Evolutionary conservation across 2,797 vertebrate species (phyloP).

Genomic region (Eulemur mongoz): DNA sequence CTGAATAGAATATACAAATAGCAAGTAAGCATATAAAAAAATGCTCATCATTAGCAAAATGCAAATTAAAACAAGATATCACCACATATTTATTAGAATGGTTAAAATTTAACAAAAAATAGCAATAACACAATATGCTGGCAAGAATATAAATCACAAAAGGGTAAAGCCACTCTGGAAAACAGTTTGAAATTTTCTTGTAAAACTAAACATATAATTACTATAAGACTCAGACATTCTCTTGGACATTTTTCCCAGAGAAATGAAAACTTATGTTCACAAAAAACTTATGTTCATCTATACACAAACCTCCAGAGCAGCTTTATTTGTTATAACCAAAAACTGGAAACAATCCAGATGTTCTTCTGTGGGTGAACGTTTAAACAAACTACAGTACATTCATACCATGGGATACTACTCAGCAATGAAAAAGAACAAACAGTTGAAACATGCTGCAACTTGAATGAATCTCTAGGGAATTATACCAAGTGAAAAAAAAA

Average conservation of each 20-base stretch:
- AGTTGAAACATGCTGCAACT: not conserved
- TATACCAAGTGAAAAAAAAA: not conserved
- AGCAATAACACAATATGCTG: not conserved
- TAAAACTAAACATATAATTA: constrained; percentile 8
- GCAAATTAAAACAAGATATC: not conserved
- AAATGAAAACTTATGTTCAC: not conserved
- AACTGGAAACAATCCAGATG: not conserved
- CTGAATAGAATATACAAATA: not conserved
- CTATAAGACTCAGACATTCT: not conserved
- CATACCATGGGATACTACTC: not conserved
- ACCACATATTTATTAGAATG: not conserved
- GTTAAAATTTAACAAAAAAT: not conserved
- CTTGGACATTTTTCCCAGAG: not conserved
- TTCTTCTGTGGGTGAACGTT: not conserved
- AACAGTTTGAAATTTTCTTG: not conserved
- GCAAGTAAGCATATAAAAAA: not conserved
- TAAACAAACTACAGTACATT: not conserved
- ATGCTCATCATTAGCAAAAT: not conserved
- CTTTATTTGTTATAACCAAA: not conserved
- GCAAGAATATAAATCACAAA: not conserved
- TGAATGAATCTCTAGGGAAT: not conserved
- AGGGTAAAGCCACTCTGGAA: not conserved
- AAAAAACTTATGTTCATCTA: not conserved
- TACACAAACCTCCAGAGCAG: not conserved
- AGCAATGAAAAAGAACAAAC: not conserved